Base-by-base conservation (phyloP, 2,888 invertebrate genomes). In the Junonia oenone region DNA sequence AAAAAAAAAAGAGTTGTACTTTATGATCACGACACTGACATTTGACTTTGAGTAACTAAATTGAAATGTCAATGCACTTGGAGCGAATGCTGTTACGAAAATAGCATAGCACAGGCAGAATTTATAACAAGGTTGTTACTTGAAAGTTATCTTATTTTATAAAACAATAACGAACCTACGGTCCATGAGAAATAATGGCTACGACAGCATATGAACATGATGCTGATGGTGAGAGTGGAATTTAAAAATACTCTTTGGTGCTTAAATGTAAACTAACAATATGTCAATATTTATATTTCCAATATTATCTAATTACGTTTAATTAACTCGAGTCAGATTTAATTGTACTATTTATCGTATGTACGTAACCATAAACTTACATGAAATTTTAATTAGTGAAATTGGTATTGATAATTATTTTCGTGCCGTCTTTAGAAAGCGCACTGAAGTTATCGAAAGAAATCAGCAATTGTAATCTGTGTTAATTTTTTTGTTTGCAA, bases 191-290 rank as follows among this genome's bases (percentile, higher is more conserved):
- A 50, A 77, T 69, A 70, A 88, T 88, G 88, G 78, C 87, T 61
- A 82, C 85, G 63, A 71, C 83, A 56, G 66, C 83, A 55, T 90
- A 90, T 68, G 83, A 86, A 67, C 86, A 76, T 56, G 89, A 89
- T 68, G 86, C 89, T 61, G 89, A 89, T 37, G 89, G 89, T 89
- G 71, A 75, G 80, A 47, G 51, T 48, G 40, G 46, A 45, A 57
- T 51, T 54, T 46, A 50, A 35, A 51, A 52, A 55, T 52, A 37
- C n/a, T 3, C 40, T 46, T 15, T 56, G 40, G 26, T 47, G 33
- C 46, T 49, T 52, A 38, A 17, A 52, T 31, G 22, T 40, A 43
- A 45, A 49, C 47, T 48, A 54, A 50, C 26, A 51, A 57, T 59
- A 56, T 55, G 55, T 51, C 51, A 55, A 57, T 55, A 52, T 57